A percentile compares a stretch with the other conserved stretches of the same genome.
Evolutionary conservation across 2,888 invertebrate species (phyloP).

Genomic region (Pheosia gnoma): DNA sequence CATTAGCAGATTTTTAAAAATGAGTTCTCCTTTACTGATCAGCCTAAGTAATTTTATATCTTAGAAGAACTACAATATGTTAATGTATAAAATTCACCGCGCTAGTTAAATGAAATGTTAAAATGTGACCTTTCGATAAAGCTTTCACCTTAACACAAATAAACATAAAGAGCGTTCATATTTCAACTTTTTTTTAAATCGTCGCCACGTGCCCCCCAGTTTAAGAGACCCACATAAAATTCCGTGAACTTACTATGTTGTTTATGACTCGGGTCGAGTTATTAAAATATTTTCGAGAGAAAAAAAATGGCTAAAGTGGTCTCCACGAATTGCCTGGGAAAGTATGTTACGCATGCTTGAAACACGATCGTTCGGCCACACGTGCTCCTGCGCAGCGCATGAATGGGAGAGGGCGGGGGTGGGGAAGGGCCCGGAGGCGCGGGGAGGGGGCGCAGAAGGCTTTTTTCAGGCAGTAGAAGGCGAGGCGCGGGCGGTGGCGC

Average conservation of each 20-base stretch:
- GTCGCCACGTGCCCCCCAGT: slow-evolving; percentile 33
- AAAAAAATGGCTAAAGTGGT: slow-evolving; percentile 39
- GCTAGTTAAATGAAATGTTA: neutral
- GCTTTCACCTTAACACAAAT: neutral
- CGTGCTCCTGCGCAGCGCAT: slow-evolving; percentile 65
- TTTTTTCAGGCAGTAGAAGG: slow-evolving; percentile 81
- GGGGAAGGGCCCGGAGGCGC: slow-evolving; percentile 46
- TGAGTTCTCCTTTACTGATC: no score
- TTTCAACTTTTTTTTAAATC: slow-evolving; percentile 10
- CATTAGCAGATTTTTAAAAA: no score
- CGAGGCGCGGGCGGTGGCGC: slow-evolving; percentile 61
- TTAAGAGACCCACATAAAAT: slow-evolving; percentile 24
- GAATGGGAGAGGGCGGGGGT: slow-evolving; percentile 59
- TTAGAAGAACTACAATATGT: no score
- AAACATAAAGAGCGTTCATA: neutral
- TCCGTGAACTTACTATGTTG: slow-evolving; percentile 24
- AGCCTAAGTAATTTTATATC: no score
- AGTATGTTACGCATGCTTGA: slow-evolving; percentile 72
- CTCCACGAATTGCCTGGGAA: slow-evolving; percentile 64
- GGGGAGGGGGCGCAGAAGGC: slow-evolving; percentile 61
- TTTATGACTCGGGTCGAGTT: slow-evolving; percentile 28
- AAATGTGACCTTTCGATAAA: neutral
- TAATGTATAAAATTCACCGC: no score
- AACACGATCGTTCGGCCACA: slow-evolving; percentile 73
- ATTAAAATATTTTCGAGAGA: slow-evolving; percentile 41